Conservation (phyloP, 53 echinoderm and acorn worm species). For the Temnopleurus reevesii region DNA sequence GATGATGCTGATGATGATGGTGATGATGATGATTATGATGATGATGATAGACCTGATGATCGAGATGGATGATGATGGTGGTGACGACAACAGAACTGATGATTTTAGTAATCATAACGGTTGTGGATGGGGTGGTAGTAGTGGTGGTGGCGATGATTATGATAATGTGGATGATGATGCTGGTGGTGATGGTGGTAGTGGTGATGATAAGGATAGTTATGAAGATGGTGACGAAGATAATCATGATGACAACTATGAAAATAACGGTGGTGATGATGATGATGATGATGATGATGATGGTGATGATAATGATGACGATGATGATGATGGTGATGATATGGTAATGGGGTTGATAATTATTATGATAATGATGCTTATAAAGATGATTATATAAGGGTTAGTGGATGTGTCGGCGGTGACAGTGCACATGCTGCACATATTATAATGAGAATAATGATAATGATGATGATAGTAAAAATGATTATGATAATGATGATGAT, state of each 20-base stretch:
- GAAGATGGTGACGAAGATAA: background rate
- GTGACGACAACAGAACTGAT: too few relatives aligned
- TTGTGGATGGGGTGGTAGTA: too few relatives aligned
- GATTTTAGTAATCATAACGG: too few relatives aligned
- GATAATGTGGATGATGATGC: background rate
- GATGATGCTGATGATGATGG: background rate
- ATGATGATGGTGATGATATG: background rate
- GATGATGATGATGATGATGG: background rate
- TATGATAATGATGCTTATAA: too few relatives aligned
- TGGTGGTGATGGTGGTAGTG: background rate
- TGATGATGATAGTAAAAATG: background rate
- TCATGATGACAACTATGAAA: background rate
- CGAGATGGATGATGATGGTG: background rate
- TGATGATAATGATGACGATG: background rate
- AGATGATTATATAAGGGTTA: too few relatives aligned
- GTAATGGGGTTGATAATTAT: too few relatives aligned
- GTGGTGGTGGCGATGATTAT: background rate
- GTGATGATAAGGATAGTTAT: background rate
- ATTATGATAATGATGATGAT: too few relatives aligned
- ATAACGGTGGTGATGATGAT: background rate
- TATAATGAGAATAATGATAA: background rate
- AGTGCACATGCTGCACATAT: background rate
- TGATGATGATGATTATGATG: background rate
- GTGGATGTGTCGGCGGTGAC: background rate
- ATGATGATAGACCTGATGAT: background rate